Evolutionary conservation across 1,140 invertebrate genomes (phyloP).

Genomic region (Achatina immaculata): DNA sequence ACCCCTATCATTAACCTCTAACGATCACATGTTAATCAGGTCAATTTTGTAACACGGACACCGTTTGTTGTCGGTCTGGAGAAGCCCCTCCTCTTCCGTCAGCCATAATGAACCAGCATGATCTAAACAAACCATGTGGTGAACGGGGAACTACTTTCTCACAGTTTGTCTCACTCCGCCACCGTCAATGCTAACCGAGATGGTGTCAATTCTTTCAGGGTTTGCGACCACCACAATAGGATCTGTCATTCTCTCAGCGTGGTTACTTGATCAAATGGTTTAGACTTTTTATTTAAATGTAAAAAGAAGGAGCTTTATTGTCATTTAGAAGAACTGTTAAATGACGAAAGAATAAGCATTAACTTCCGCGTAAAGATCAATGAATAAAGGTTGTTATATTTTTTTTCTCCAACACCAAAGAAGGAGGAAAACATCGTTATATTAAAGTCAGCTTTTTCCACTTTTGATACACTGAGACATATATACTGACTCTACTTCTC

Average conservation of each 20-base stretch:
- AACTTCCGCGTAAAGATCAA: too few species aligned
- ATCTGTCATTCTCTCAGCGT: background rate
- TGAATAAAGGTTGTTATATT: too few species aligned
- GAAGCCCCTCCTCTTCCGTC: background rate
- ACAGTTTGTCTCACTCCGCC: constrained; percentile 26
- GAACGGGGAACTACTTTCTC: constrained; percentile 24
- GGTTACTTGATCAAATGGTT: background rate
- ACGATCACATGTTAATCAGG: constrained; percentile 9
- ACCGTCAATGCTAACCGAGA: background rate
- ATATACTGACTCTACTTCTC: too few species aligned
- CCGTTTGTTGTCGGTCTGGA: background rate
- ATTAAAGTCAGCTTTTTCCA: too few species aligned
- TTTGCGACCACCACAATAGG: background rate
- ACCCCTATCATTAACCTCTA: constrained; percentile 14
- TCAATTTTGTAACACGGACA: constrained; percentile 22
- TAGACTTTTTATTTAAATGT: too few species aligned
- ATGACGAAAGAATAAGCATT: too few species aligned
- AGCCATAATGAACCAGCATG: constrained; percentile 23
- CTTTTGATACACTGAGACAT: too few species aligned
- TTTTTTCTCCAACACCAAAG: too few species aligned
- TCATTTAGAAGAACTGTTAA: too few species aligned
- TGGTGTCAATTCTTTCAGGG: constrained; percentile 7
- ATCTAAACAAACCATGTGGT: constrained; percentile 16
- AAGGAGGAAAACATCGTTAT: too few species aligned
- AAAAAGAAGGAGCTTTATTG: too few species aligned